phyloP scores from a whole-genome alignment of 2,113 vertebrate species.

The Pollachius pollachius region DNA sequence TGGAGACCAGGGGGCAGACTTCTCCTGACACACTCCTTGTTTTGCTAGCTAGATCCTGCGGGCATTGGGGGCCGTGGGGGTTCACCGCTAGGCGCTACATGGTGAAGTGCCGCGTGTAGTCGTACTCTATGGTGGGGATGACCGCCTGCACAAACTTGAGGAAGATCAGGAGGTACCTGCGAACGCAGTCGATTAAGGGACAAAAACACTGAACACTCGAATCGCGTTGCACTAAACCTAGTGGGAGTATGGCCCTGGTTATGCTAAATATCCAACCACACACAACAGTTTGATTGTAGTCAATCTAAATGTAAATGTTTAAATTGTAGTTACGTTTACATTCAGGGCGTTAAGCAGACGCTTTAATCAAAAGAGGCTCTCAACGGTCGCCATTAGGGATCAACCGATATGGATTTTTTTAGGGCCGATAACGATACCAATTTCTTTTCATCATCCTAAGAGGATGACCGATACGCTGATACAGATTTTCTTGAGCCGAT shows the following conservation, averaged over 20 bases:
- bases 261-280: too few species aligned
- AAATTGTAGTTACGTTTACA: too few species aligned
- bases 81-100: constrained; percentile 76
- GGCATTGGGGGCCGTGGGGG: not conserved
- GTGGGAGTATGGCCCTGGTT: not conserved
- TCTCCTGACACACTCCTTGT: not conserved
- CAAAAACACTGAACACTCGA: constrained; percentile 32
- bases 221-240: not conserved
- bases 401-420: too few species aligned
- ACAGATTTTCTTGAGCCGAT: too few species aligned
- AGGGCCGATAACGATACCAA: too few species aligned
- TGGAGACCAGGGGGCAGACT: not conserved
- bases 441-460: too few species aligned
- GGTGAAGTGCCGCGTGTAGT: constrained; percentile 98
- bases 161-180: constrained; percentile 99
- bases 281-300: too few species aligned
- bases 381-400: too few species aligned
- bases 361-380: too few species aligned
- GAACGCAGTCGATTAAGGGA: constrained; percentile 73
- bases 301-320: too few species aligned
- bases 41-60: not conserved
- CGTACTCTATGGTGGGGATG: constrained; percentile 99
- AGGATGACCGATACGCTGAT: too few species aligned
- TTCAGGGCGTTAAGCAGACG: too few species aligned
- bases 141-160: constrained; percentile 99